Percentiles rank a stretch among this genome's conserved stretches.
phyloP scores from a whole-genome alignment of 2,797 vertebrate species.

The Hybognathus amarus region DNA sequence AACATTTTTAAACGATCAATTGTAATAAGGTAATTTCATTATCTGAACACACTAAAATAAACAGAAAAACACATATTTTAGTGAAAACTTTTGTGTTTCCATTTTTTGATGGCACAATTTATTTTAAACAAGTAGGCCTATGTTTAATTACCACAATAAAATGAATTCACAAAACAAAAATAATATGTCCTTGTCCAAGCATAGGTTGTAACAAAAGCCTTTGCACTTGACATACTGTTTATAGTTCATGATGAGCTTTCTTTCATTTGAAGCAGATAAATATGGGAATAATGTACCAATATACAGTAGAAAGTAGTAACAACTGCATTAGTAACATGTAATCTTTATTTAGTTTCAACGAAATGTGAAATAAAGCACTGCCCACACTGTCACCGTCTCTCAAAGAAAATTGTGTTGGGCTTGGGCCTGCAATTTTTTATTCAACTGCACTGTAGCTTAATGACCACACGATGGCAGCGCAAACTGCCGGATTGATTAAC shows the following conservation, averaged over 20 bases:
- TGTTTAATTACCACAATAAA: background rate
- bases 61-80: background rate
- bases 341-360: background rate
- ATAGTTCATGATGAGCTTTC: too few relatives aligned
- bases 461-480: slow-evolving; percentile 40
- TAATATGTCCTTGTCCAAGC: background rate
- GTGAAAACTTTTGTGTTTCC: too few relatives aligned
- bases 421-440: background rate
- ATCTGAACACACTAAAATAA: too few relatives aligned
- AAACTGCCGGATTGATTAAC: background rate
- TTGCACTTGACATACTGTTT: background rate
- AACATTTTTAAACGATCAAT: too few relatives aligned
- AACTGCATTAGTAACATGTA: background rate
- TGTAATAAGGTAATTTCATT: background rate
- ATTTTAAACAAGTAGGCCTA: background rate
- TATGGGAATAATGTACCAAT: background rate
- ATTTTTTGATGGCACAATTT: background rate
- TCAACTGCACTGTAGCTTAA: background rate
- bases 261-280: background rate
- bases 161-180: background rate
- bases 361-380: background rate
- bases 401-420: background rate
- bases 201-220: background rate
- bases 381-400: background rate
- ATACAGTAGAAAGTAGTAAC: background rate